Conservation (phyloP, 2,888 invertebrate species). For the Tinea pellionella region DNA sequence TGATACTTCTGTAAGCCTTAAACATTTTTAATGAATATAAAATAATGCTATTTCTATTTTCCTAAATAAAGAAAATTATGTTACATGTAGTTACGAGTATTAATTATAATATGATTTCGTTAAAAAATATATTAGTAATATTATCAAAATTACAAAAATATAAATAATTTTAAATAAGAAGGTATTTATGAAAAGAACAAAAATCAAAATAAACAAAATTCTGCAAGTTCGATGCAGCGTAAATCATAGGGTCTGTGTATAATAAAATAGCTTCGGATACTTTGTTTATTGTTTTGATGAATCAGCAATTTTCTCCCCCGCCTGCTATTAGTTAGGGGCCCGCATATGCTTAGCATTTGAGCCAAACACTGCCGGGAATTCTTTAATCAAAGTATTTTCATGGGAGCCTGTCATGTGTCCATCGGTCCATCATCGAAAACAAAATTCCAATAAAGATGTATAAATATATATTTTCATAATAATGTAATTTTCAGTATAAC, state of each 20-base stretch:
- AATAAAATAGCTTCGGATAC: slow-evolving; percentile 64
- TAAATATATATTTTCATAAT: too few species aligned
- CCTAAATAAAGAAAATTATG: too few species aligned
- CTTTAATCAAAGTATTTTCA: slow-evolving; percentile 6
- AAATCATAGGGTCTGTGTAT: slow-evolving; percentile 65
- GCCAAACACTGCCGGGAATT: neutral
- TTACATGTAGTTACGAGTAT: too few species aligned
- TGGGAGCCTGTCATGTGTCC: neutral
- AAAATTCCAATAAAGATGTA: neutral
- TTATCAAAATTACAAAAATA: too few species aligned
- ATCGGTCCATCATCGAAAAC: neutral
- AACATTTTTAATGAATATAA: neutral
- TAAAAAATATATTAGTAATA: too few species aligned
- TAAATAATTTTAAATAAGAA: too few species aligned
- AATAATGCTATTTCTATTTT: neutral
- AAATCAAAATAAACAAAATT: neutral
- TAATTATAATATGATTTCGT: too few species aligned
- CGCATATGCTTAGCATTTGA: slow-evolving; percentile 42
- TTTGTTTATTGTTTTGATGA: slow-evolving; percentile 73
- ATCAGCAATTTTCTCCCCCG: slow-evolving; percentile 52
- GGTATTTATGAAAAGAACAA: too few species aligned
- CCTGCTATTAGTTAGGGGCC: slow-evolving; percentile 29
- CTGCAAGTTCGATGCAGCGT: slow-evolving; percentile 47
- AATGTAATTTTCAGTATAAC: too few species aligned
- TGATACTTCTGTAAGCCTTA: slow-evolving; percentile 35